Evolutionary conservation across 2,888 invertebrate species (phyloP), one percentile per base, ranked within the genome.

Genomic region (Habroteleia sp.): DNA sequence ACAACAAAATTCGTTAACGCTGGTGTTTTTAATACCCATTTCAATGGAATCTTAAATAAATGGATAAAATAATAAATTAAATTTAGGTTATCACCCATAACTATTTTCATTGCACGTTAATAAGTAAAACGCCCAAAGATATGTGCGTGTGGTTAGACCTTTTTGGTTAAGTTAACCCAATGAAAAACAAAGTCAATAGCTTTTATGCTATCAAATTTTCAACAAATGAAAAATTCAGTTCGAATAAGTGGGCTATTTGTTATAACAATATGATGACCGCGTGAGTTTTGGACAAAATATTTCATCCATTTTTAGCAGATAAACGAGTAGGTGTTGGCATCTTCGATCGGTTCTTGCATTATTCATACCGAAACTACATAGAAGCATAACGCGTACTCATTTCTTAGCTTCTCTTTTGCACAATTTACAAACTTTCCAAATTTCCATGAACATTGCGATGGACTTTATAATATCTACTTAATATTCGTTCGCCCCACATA

Each of bases 391-490:
- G 25, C 33, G 13, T 25, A 23, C 42, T 54, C 52, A 54, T 65
- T 65, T 54, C 52, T 44, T 65, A 44, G 29, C 25, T 14, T 31
- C 44, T 35, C 27, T 25, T 54, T 33, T 37, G 37, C 44, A 44
- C 54, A 37, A 54, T 65, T 63, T 63, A 35, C 54, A 37, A 65
- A 52, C 54, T 65, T 65, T 54, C 37, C 25, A 10, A 50, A 65
- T 65, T 52, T 52, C 52, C 65, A 37, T 54, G 65, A 65, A 54
- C 65, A 52, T 65, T 54, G 29, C 65, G 44, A 44, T 37, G 31
- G 35, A 65, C 54, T 65, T 65, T 27, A 20, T 37, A 65, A 56
- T 56, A 56, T 20, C 54, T 39, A 46, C 35, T 66, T 66, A 66
- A 66, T 66, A 66, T 66, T 66, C 66, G 37, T 27, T 37, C 46